A percentile compares a stretch with the other conserved stretches of the same genome.
These are phyloP conservation scores for Mercenaria mercenaria DNA, from an alignment of 1,140 invertebrate genomes.

Conservation along the genomic window DNA sequence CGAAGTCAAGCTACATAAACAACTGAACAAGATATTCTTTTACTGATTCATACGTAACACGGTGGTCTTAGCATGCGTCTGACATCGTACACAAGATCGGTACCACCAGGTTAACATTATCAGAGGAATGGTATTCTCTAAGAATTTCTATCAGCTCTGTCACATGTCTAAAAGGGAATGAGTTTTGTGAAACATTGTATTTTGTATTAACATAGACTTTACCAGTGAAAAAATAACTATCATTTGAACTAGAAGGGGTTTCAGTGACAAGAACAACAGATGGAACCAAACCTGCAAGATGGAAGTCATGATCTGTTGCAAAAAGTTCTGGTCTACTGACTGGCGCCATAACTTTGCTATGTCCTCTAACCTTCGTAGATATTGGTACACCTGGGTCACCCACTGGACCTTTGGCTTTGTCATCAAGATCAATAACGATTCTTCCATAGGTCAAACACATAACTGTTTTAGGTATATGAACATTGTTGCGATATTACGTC, in stretches of 20 bases:
- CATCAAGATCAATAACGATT: not conserved
- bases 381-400: slow-evolving; percentile 55
- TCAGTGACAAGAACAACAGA: slow-evolving; percentile 51
- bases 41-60: too few relatives aligned
- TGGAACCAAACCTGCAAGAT: slow-evolving; percentile 27
- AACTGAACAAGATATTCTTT: not conserved
- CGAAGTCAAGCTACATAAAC: not conserved
- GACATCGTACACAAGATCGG: slow-evolving; percentile 26
- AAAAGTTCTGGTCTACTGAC: slow-evolving; percentile 43
- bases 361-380: slow-evolving; percentile 61
- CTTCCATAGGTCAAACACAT: not conserved
- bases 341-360: slow-evolving; percentile 35
- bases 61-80: slow-evolving; percentile 43
- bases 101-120: not conserved
- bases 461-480: not conserved
- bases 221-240: slow-evolving; percentile 65
- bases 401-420: slow-evolving; percentile 60
- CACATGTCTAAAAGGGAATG: too few relatives aligned
- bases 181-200: too few relatives aligned
- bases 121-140: not conserved
- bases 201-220: too few relatives aligned
- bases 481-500: not conserved
- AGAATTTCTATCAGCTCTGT: too few relatives aligned
- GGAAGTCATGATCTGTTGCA: slow-evolving; percentile 67
- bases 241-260: slow-evolving; percentile 3